Evolutionary conservation across 53 echinoderm and acorn worm genomes (phyloP).

Genomic region (Astropecten irregularis): DNA sequence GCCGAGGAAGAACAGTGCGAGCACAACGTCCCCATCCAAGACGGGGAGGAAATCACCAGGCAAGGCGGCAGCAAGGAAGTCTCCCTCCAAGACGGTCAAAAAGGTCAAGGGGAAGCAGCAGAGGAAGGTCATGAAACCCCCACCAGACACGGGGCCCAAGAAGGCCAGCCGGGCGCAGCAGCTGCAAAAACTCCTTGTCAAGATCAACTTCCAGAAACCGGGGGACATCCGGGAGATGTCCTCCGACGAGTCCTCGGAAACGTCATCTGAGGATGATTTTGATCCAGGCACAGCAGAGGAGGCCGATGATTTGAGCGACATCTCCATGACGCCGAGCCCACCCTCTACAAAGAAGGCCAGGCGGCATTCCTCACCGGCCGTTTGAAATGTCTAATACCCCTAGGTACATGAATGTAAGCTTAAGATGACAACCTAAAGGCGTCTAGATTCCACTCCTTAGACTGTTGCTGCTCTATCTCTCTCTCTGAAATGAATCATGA

Average conservation of each 20-base stretch:
- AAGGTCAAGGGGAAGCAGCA: slow-evolving; percentile 57
- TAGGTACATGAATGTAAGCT: too few relatives aligned
- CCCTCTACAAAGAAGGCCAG: slow-evolving; percentile 2
- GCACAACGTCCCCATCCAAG: neutral
- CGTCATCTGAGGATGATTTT: slow-evolving; percentile 39
- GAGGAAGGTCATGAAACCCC: slow-evolving; percentile 77
- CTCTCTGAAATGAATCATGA: too few relatives aligned
- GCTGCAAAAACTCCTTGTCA: slow-evolving; percentile 89
- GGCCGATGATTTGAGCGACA: slow-evolving; percentile 1
- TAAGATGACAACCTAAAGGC: too few relatives aligned
- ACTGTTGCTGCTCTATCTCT: too few relatives aligned
- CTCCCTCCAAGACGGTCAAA: too few relatives aligned
- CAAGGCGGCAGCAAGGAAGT: slow-evolving; percentile 20
- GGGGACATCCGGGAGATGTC: slow-evolving; percentile 62
- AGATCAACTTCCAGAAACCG: slow-evolving; percentile 86
- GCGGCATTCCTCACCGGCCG: slow-evolving; percentile 31
- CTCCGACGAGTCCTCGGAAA: slow-evolving; percentile 11
- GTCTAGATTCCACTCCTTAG: too few relatives aligned
- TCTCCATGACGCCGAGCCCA: slow-evolving; percentile 23
- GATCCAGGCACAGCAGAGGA: slow-evolving; percentile 42
- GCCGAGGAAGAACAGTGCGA: slow-evolving; percentile 6
- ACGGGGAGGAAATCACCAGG: neutral
- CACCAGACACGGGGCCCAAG: slow-evolving; percentile 68
- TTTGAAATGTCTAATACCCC: too few relatives aligned
- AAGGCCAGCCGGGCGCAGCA: slow-evolving; percentile 81